Evolutionary conservation across 2,113 vertebrate genomes (phyloP).

Genomic region (Okapia johnstoni): DNA sequence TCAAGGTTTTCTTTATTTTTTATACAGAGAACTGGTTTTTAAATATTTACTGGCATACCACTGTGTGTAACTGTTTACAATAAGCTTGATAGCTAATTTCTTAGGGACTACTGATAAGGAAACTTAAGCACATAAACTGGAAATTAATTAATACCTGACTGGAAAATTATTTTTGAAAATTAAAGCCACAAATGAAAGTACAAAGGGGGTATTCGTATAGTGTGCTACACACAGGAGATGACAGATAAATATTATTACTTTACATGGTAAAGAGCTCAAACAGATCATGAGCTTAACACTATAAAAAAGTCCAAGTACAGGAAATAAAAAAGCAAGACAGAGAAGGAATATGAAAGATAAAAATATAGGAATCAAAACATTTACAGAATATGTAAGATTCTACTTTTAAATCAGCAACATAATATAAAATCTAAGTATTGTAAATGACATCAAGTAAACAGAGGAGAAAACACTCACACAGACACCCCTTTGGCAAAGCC

Average conservation of each 20-base stretch:
- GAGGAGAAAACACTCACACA: not conserved
- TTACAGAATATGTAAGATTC: not conserved
- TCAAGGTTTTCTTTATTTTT: not conserved
- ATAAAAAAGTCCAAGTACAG: not conserved
- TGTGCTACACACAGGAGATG: not conserved
- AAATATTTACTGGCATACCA: not conserved
- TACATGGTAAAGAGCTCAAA: not conserved
- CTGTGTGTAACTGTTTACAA: not conserved
- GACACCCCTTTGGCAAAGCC: not conserved
- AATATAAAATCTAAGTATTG: not conserved
- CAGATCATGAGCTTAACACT: not conserved
- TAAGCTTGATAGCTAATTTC: not conserved
- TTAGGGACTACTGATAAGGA: not conserved
- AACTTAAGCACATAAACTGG: not conserved
- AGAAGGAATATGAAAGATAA: not conserved
- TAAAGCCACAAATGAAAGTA: not conserved
- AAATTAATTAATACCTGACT: not conserved
- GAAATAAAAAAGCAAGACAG: not conserved
- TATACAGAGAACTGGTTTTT: not conserved
- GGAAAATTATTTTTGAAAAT: not conserved
- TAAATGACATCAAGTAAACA: not conserved
- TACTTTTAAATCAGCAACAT: not conserved
- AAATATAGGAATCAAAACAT: not conserved
- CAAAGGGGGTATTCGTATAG: accelerated
- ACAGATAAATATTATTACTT: not conserved